Conservation (phyloP, 2,113 vertebrate genomes). For the Apaloderma vittatum region DNA sequence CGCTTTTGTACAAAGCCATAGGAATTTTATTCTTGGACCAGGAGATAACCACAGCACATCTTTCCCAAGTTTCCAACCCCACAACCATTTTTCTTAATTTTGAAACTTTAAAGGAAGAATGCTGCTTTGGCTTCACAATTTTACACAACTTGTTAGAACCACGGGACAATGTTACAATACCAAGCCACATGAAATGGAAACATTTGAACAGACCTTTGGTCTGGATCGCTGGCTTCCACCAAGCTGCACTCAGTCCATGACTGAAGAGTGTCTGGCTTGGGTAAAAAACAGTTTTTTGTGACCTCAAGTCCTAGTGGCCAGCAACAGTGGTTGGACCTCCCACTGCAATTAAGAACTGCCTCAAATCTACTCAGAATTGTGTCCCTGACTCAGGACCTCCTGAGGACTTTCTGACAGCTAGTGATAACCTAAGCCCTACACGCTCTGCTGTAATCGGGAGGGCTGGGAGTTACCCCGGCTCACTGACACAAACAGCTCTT, state of each 20-base stretch:
- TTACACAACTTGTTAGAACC: conserved; percentile 73
- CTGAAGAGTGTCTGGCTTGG: conserved; percentile 21
- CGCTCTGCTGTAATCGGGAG: neutral
- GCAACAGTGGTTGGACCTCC: neutral
- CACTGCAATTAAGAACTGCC: neutral
- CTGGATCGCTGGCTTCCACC: conserved; percentile 36
- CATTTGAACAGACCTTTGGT: conserved; percentile 53
- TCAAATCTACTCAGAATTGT: neutral
- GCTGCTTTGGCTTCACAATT: conserved; percentile 77
- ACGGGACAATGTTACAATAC: conserved; percentile 55
- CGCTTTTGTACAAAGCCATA: conserved; percentile 72
- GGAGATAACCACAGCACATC: conserved; percentile 76
- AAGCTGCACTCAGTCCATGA: neutral
- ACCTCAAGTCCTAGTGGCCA: neutral
- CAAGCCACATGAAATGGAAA: conserved; percentile 76
- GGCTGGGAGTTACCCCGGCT: neutral
- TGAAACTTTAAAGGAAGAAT: conserved; percentile 83
- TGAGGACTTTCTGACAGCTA: neutral
- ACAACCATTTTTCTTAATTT: conserved; percentile 82
- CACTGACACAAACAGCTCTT: neutral
- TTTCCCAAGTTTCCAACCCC: conserved; percentile 85
- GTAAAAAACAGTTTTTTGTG: neutral
- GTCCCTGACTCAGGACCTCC: neutral
- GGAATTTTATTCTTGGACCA: conserved; percentile 83
- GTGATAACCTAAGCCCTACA: neutral